Evolutionary conservation across 2,797 vertebrate genomes (phyloP), one percentile per base, ranked within the genome.

Genomic region (Coracias cyanogaster): DNA sequence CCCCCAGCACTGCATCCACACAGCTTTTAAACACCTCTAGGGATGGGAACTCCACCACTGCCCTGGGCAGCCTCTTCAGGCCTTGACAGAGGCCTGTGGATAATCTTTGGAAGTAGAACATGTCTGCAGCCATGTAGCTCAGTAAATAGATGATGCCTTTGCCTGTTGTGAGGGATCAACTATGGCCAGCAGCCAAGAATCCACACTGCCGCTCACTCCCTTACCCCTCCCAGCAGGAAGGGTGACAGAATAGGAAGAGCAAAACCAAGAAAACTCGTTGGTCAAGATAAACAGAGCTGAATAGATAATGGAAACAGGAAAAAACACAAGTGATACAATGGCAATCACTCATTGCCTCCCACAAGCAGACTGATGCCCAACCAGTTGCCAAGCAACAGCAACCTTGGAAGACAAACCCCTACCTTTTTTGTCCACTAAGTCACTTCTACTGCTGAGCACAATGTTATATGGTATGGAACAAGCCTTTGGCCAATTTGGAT

Each of bases 131-230:
- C 48, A 35, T 7, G 17, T 9, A 77, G 33, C 25, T 72, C 66
- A 33, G 28, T 52, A 71, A 78, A 73, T 31, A 46, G 3, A 43
- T 62, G 6, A 54, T 66, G 57, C 11, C 65, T 49, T 25, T 74
- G 55, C 31, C 37, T 57, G 16, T 28, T 45, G 31, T 16, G 6
- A 24, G 29, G 65, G 14, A 5, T 28, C 55, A 41, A 45, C 29
- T 67, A 24, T 29, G 37, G 26, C 10, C 81, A 60, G 41, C 20
- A 82, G 19, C 4, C 60, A 45, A 91, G n/a, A 6, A 67, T 9
- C 3, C 3, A 5, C 21, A 61, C 0, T 73, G 16, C 8, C 1
- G 0, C 37, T 52, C 17, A 25, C 8, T 61, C 7, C 12, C 28
- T 62, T 52, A 26, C 39, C 4, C 3, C 3, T 70, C 13, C 15